phyloP scores from a whole-genome alignment of 2,888 invertebrate species.

The Pandemis corylana region DNA sequence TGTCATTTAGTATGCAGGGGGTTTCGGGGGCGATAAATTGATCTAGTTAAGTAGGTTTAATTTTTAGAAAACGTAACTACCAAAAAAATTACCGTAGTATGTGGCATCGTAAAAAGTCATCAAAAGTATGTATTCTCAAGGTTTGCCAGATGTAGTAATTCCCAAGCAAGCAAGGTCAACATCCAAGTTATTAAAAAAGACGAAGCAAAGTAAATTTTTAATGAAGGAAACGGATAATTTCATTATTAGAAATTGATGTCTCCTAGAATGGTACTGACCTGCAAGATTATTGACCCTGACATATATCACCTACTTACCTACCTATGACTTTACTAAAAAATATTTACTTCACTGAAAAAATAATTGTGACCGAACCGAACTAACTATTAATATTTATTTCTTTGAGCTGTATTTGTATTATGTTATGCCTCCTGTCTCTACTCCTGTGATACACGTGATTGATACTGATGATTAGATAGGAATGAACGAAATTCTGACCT shows the following conservation, averaged over 20 bases:
- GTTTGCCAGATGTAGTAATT: slow-evolving; percentile 15
- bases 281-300: slow-evolving; percentile 23
- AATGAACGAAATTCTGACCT: no score
- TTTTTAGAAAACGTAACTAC: no score
- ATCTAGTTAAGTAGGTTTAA: no score
- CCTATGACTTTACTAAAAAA: neutral
- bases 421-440: no score
- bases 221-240: slow-evolving; percentile 20
- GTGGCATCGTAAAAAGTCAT: neutral
- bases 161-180: slow-evolving; percentile 45
- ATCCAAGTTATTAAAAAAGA: slow-evolving; percentile 43
- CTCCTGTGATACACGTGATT: no score
- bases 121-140: neutral
- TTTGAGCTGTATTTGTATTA: no score
- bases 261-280: slow-evolving; percentile 25
- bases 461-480: no score
- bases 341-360: neutral
- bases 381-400: no score
- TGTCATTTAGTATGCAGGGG: no score
- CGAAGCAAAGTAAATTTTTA: slow-evolving; percentile 29
- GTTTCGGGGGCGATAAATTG: no score
- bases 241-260: slow-evolving; percentile 3
- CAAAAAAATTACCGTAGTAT: no score
- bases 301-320: slow-evolving; percentile 15
- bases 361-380: no score